Conservation (phyloP, 2,113 vertebrate species). For the Triplophysa tibetana region DNA sequence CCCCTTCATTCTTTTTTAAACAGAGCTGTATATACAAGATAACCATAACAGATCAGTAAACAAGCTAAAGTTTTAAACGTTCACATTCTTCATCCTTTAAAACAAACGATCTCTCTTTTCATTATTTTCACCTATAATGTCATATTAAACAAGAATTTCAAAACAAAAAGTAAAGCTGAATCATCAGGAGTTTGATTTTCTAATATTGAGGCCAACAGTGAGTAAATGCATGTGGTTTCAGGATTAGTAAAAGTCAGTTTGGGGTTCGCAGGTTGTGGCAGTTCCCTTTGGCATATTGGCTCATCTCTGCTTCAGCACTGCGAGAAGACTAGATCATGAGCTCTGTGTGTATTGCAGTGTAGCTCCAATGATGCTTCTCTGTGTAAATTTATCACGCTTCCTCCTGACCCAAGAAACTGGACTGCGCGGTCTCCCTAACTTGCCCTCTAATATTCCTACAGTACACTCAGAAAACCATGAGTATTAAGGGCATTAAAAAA, state of each 20-base stretch:
- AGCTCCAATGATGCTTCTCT: conserved; percentile 10
- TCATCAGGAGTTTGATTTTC: conserved; percentile 25
- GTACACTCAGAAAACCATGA: conserved; percentile 30
- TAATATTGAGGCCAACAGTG: not conserved
- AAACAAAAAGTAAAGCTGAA: conserved; percentile 39
- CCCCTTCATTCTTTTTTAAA: conserved; percentile 68
- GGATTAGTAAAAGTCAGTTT: conserved; percentile 66
- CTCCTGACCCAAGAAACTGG: conserved; percentile 20
- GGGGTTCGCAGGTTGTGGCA: conserved; percentile 65
- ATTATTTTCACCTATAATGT: conserved; percentile 38
- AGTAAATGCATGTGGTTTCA: conserved; percentile 7
- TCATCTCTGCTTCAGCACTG: conserved; percentile 64
- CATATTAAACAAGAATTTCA: conserved; percentile 23
- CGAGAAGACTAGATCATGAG: conserved; percentile 31
- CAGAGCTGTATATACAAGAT: conserved; percentile 91
- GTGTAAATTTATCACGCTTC: conserved; percentile 6
- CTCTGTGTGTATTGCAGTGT: conserved; percentile 25
- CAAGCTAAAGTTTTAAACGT: conserved; percentile 72
- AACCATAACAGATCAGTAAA: conserved; percentile 89
- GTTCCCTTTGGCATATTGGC: conserved; percentile 92
- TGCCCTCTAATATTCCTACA: conserved; percentile 35
- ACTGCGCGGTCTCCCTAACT: conserved; percentile 18
- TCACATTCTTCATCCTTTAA: conserved; percentile 57
- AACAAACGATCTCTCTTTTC: conserved; percentile 32
- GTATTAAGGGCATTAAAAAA: conserved; percentile 12